Evolutionary conservation across 2,113 vertebrate genomes (phyloP).

Genomic region (Pedetes capensis): DNA sequence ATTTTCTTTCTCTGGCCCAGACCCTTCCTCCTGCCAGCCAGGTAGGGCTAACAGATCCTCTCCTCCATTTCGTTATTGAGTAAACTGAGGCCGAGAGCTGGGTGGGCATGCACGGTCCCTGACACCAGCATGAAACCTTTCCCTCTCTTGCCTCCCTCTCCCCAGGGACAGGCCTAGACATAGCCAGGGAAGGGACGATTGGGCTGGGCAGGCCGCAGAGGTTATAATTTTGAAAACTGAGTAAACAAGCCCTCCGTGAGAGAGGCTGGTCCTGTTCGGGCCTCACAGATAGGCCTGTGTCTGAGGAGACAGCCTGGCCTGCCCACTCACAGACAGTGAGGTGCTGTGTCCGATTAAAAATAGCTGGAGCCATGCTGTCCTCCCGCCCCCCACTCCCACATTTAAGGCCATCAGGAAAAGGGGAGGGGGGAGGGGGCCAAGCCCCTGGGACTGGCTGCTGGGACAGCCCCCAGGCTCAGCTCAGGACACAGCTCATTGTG

Average conservation of each 20-base stretch:
- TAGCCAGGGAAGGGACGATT: neutral
- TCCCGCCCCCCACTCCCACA: neutral
- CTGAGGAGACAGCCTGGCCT: slow-evolving; percentile 20
- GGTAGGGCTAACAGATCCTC: neutral
- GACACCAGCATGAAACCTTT: neutral
- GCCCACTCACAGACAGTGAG: neutral
- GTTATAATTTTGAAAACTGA: slow-evolving; percentile 67
- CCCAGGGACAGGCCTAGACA: neutral
- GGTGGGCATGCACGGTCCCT: neutral
- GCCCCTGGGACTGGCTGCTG: neutral
- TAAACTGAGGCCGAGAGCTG: neutral
- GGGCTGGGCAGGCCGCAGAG: slow-evolving; percentile 17
- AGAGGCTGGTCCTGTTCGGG: neutral
- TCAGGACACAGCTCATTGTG: neutral
- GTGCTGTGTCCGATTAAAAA: neutral
- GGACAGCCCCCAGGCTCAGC: neutral
- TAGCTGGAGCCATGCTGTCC: neutral
- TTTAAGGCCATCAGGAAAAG: slow-evolving; percentile 21
- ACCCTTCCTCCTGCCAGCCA: neutral
- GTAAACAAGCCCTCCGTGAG: slow-evolving; percentile 48
- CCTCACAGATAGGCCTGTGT: slow-evolving; percentile 59
- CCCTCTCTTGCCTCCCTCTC: neutral
- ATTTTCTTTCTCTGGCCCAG: neutral
- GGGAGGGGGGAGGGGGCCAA: neutral
- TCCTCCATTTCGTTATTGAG: neutral